Evolutionary conservation across 2,888 invertebrate species (phyloP).

Genomic region (Sinodicranocentrus sp.): DNA sequence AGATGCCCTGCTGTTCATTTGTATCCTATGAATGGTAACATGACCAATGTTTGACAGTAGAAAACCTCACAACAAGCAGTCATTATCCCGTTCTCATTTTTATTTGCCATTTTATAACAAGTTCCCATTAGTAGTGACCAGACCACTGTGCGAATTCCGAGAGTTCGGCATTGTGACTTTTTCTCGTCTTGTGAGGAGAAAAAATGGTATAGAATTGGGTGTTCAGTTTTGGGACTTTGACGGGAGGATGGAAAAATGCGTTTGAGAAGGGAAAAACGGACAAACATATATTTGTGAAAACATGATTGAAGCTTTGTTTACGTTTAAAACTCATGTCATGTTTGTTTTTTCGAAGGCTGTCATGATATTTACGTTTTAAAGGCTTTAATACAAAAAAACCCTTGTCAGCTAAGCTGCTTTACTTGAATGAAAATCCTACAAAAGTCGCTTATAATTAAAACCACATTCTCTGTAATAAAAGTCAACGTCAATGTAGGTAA

Average conservation of each 20-base stretch:
- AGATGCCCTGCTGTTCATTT: slow-evolving; percentile 51
- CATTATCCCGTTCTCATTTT: neutral
- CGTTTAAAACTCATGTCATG: slow-evolving; percentile 11
- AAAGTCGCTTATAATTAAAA: slow-evolving; percentile 35
- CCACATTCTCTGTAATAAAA: slow-evolving; percentile 26
- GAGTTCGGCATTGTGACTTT: no score
- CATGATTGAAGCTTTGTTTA: slow-evolving; percentile 7
- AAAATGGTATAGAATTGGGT: neutral
- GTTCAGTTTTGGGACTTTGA: neutral
- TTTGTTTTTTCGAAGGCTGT: slow-evolving; percentile 28
- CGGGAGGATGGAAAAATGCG: neutral
- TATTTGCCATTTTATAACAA: neutral
- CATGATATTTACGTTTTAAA: slow-evolving; percentile 35
- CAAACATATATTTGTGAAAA: neutral
- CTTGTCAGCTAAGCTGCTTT: slow-evolving; percentile 31
- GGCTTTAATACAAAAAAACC: slow-evolving; percentile 12
- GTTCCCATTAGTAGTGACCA: no score
- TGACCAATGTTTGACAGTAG: slow-evolving; percentile 41
- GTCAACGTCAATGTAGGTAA: slow-evolving; percentile 40
- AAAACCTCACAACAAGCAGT: slow-evolving; percentile 28
- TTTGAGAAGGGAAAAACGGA: no score
- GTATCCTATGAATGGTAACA: slow-evolving; percentile 7
- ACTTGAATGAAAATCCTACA: slow-evolving; percentile 23
- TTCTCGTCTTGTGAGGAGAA: no score
- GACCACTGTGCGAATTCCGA: neutral